These are phyloP conservation scores for Synchiropus splendidus DNA, from an alignment of 2,113 vertebrate genomes.

Conservation along the genomic window DNA sequence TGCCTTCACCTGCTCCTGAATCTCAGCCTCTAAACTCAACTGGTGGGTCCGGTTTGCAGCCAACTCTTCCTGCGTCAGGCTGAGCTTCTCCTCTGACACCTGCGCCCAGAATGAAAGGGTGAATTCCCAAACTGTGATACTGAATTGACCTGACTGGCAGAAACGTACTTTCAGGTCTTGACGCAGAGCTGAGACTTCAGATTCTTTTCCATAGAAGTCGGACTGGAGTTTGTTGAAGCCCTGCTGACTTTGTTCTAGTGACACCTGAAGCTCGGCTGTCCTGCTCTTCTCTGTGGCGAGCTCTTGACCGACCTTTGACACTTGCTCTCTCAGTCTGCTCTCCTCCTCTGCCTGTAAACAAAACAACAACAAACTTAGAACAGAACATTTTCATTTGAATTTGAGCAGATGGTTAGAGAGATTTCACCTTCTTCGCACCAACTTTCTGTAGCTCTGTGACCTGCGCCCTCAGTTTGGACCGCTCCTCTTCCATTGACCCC, in stretches of 20 bases:
- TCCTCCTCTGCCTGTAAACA: conserved; percentile 76
- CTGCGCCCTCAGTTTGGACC: conserved; percentile 69
- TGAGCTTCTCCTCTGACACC: conserved; percentile 82
- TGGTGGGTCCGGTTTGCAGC: conserved; percentile 80
- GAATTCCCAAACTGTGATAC: too few species aligned
- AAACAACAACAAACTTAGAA: not conserved
- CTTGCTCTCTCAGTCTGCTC: conserved; percentile 70
- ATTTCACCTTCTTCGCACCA: conserved; percentile 46
- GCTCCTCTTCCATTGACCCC: conserved; percentile 72
- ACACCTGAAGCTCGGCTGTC: conserved; percentile 66
- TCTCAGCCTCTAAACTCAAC: conserved; percentile 68
- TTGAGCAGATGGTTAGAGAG: not conserved
- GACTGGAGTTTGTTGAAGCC: conserved; percentile 76
- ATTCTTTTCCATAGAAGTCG: conserved; percentile 89
- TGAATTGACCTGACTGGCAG: too few species aligned
- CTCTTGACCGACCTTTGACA: conserved; percentile 65
- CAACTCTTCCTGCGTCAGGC: conserved; percentile 82
- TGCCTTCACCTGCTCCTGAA: conserved; percentile 74
- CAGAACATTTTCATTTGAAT: not conserved
- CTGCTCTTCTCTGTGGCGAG: conserved; percentile 70
- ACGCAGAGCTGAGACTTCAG: conserved; percentile 82
- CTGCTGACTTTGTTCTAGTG: conserved; percentile 66
- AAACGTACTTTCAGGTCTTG: conserved; percentile 85
- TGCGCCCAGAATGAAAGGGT: conserved; percentile 37
- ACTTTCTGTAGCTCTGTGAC: conserved; percentile 69